Evolutionary conservation across 2,113 vertebrate genomes (phyloP).

Genomic region (Nannospalax galili): DNA sequence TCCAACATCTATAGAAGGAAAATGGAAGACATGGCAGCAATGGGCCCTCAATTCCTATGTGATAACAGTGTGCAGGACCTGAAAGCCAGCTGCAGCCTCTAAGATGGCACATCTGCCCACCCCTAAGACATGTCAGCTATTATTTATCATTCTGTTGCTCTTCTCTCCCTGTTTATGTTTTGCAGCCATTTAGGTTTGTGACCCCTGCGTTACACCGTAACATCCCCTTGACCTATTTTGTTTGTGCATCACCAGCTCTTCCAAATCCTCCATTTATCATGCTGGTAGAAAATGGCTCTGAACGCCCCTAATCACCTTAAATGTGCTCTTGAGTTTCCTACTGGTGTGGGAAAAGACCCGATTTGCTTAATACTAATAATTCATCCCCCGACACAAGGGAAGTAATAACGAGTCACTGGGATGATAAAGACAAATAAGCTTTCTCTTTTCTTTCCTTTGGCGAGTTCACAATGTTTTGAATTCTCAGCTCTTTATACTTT

Average conservation of each 20-base stretch:
- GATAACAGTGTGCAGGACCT: neutral
- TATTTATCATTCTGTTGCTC: neutral
- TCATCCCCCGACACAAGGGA: neutral
- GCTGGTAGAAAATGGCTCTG: neutral
- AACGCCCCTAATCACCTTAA: accelerated
- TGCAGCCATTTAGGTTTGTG: neutral
- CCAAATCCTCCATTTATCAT: neutral
- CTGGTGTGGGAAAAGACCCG: neutral
- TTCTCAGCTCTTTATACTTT: conserved; percentile 14
- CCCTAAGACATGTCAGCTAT: neutral
- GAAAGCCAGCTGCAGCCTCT: neutral
- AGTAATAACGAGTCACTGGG: neutral
- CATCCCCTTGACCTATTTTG: neutral
- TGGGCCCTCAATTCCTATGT: neutral
- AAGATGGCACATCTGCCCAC: neutral
- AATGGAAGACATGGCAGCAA: neutral
- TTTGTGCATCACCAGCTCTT: neutral
- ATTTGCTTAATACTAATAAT: neutral
- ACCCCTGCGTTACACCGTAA: neutral
- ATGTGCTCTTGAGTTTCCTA: neutral
- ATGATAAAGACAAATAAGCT: neutral
- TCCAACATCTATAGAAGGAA: neutral
- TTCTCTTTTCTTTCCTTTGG: neutral
- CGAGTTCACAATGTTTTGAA: neutral
- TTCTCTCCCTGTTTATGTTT: neutral